Conservation (phyloP, 2,888 invertebrate genomes). For the Alcis repandata region DNA sequence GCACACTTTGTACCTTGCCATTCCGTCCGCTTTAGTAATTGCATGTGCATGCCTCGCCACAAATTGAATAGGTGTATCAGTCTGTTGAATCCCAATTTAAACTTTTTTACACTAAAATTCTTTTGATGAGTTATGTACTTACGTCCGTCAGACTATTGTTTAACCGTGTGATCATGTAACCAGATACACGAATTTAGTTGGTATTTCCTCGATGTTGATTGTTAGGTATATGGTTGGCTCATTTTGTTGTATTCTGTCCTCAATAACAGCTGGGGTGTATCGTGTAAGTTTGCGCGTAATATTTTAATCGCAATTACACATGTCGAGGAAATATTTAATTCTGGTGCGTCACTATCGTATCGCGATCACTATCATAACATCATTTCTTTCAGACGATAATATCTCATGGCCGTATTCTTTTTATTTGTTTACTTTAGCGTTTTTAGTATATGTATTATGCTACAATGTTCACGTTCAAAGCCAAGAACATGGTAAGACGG, state of each 20-base stretch:
- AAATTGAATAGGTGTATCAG: constrained; percentile 32
- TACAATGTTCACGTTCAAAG: too few species aligned
- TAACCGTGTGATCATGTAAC: constrained; percentile 37
- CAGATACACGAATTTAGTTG: constrained; percentile 40
- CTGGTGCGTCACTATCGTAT: constrained; percentile 9
- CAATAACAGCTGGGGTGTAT: constrained; percentile 43
- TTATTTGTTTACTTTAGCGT: too few species aligned
- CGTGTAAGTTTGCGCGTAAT: constrained; percentile 31
- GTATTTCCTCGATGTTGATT: constrained; percentile 43
- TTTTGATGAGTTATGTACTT: constrained; percentile 27
- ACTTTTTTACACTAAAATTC: constrained; percentile 28
- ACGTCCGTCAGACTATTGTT: constrained; percentile 36
- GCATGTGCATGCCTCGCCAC: constrained; percentile 37
- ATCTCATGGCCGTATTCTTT: neutral
- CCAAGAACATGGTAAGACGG: too few species aligned
- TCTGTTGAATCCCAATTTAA: constrained; percentile 28
- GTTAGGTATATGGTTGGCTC: constrained; percentile 34
- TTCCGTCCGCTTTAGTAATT: constrained; percentile 29
- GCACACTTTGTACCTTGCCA: constrained; percentile 33
- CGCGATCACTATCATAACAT: constrained; percentile 6
- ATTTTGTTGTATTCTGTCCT: constrained; percentile 42
- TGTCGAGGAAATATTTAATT: constrained; percentile 21
- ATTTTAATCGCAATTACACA: constrained; percentile 30
- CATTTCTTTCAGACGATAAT: constrained; percentile 1
- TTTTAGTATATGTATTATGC: too few species aligned